Evolutionary conservation across 2,888 invertebrate species (phyloP).

Genomic region (Slavum lentiscoides): DNA sequence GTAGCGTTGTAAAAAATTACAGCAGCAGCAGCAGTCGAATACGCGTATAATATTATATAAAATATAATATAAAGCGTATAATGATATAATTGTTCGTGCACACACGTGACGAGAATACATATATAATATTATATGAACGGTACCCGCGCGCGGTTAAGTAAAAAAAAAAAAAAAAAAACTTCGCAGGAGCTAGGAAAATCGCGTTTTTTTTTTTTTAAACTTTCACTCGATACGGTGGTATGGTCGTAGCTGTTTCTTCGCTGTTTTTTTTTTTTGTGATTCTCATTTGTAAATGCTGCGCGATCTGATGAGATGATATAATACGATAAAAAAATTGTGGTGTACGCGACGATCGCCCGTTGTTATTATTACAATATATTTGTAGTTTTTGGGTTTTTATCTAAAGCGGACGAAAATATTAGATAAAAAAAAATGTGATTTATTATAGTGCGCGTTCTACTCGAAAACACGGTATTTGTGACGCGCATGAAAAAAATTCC

Average conservation of each 20-base stretch:
- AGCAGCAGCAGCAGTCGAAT: too few species aligned
- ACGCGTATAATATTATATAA: too few species aligned
- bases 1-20: neutral
- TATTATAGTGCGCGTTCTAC: too few species aligned
- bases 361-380: neutral
- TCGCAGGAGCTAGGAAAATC: slow-evolving; percentile 11
- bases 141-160: neutral
- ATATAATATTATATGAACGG: too few species aligned
- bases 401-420: too few species aligned
- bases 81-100: slow-evolving; percentile 42
- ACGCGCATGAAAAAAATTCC: too few species aligned
- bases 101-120: neutral
- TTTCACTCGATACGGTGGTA: slow-evolving; percentile 34
- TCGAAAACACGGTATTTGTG: too few species aligned
- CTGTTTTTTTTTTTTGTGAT: neutral
- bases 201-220: neutral
- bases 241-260: neutral
- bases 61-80: neutral
- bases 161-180: neutral
- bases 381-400: too few species aligned
- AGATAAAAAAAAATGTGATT: too few species aligned
- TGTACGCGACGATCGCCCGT: neutral
- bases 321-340: too few species aligned
- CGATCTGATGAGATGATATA: slow-evolving; percentile 8
- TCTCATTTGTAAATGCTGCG: neutral